Evolutionary conservation across 2,797 vertebrate species (phyloP).

Genomic region (Helostoma temminkii): DNA sequence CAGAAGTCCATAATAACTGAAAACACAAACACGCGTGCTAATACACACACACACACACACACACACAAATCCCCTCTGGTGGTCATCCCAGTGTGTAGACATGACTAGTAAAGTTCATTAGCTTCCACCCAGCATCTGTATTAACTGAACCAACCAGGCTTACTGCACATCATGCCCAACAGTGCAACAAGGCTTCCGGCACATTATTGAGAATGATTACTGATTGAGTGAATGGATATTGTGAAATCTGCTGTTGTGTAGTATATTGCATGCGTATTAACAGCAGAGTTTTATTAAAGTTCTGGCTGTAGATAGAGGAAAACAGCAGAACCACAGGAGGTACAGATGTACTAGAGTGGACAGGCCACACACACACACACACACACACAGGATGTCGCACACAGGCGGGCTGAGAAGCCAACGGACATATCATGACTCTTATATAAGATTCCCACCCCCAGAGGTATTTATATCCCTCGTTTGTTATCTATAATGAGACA

Average conservation of each 20-base stretch:
- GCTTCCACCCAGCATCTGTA: conserved; percentile 23
- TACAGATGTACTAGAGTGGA: conserved; percentile 8
- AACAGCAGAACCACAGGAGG: neutral
- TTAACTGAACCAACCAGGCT: conserved; percentile 32
- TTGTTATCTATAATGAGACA: conserved; percentile 82
- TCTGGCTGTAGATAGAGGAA: neutral
- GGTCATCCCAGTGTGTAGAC: conserved; percentile 36
- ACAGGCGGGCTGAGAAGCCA: conserved; percentile 44
- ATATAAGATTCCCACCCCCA: conserved; percentile 72
- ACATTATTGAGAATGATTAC: neutral
- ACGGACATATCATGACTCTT: conserved; percentile 73
- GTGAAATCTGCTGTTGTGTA: conserved; percentile 25
- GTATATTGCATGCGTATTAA: conserved; percentile 31
- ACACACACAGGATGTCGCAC: conserved; percentile 11
- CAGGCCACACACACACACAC: conserved; percentile 17
- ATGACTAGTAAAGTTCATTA: conserved; percentile 52
- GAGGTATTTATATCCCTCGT: conserved; percentile 79
- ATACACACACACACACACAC: neutral
- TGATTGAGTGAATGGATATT: conserved; percentile 38
- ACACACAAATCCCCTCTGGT: conserved; percentile 29
- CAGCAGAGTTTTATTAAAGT: conserved; percentile 5
- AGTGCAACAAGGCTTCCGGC: conserved; percentile 20
- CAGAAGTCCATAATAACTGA: conserved; percentile 37
- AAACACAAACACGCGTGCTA: conserved; percentile 8
- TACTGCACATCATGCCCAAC: conserved; percentile 17